phyloP scores from a whole-genome alignment of 1,140 invertebrate species.

The Ridgeia piscesae region DNA sequence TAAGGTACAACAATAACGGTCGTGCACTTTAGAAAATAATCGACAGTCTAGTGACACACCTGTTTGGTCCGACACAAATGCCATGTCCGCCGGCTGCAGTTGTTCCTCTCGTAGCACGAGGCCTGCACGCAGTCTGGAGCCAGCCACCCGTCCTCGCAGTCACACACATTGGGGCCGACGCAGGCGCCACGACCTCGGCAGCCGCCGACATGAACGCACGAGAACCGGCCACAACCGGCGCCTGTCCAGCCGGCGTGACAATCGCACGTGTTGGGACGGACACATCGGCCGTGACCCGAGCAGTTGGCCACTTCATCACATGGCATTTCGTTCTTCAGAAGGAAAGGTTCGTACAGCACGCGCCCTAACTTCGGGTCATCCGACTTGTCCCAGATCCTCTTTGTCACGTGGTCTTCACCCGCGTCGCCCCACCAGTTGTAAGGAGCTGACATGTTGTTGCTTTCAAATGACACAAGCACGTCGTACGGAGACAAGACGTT shows the following conservation, averaged over 20 bases:
- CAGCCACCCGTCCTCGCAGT: background rate
- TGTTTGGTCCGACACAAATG: background rate
- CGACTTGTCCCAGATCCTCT: background rate
- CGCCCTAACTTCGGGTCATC: background rate
- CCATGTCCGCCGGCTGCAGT: background rate
- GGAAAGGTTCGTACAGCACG: background rate
- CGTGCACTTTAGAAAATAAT: background rate
- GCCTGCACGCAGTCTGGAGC: background rate
- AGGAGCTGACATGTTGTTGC: background rate
- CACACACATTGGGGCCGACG: constrained; percentile 10
- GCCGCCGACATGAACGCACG: background rate
- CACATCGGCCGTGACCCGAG: background rate
- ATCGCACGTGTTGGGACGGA: constrained; percentile 7
- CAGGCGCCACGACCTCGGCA: background rate
- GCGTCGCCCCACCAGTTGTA: background rate
- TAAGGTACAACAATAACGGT: background rate
- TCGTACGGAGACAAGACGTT: background rate
- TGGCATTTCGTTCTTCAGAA: constrained; percentile 8
- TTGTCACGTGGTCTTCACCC: background rate
- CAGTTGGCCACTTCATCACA: constrained; percentile 20
- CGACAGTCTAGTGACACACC: background rate
- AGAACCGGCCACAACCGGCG: background rate
- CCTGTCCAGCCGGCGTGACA: background rate
- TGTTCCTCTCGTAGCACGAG: background rate
- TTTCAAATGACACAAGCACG: background rate